Base-by-base conservation (phyloP, 2,888 invertebrate genomes). In the Ochlodes sylvanus region DNA sequence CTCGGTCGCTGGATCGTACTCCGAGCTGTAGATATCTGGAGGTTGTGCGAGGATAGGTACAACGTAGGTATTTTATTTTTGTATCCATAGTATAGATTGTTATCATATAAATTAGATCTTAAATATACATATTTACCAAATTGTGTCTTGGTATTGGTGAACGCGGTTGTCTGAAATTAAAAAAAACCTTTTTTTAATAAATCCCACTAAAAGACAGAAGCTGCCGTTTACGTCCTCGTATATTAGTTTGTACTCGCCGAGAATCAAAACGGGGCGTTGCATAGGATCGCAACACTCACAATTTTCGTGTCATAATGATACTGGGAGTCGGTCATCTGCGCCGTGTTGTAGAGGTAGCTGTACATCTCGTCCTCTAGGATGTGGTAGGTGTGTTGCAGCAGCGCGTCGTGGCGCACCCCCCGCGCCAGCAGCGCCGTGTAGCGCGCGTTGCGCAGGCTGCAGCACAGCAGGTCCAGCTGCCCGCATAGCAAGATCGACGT, bases 401-500 rank as follows among this genome's bases (percentile, higher is more conserved):
- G 61, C 0, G 82, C 75, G 0, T 72, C 56, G 63, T 90, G 85
- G 1, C 63, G 70, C 3, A 86, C 83, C 0, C 87, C 89, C 1
- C 70, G 66, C 55, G 75, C 78, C 47, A 92, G 75, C 52, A 91
- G 72, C 0, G 87, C 91, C 0, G 92, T 87, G 76, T 82, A 89
- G 1, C 90, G 84, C 1, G 76, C 81, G 72, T 92, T 92, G 42
- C 91, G 84, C 0, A 92, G 76, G 41, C 88, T 86, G 73, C 92
- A 92, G 77, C 91, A 91, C 0, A 91, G 69, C 0, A 92, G 69
- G 62, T 92, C 92, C n/a, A 92, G 69, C 75, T 92, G 92, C 0
- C 92, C 92, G 76, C 92, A 92, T 41, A 92, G 80, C 1, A 92
- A 71, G 63, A 92, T 90, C 0, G 90, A 82, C 71, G 89, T 89